Base-by-base conservation (phyloP, 2,888 invertebrate species). In the Chrysina gloriosa region DNA sequence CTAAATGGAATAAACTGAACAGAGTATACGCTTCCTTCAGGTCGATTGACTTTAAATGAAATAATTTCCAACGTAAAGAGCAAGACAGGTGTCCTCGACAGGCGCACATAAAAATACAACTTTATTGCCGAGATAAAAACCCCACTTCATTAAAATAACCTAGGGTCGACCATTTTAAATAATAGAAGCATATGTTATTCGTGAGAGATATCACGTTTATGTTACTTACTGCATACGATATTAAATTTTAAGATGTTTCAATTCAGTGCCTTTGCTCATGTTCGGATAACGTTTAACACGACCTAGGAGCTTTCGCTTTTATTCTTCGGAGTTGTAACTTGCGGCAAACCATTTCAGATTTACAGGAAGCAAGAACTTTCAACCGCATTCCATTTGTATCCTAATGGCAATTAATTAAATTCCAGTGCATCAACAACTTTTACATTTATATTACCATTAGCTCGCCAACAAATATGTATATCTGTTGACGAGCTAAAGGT, bases 111-210 rank as follows among this genome's bases (percentile, higher is more conserved):
- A 67, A 67, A 67, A 47, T 56, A 58, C 66, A 31, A 58, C 23
- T 67, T 67, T 67, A 67, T 48, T 48, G 25, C 47, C 25, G 4
- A 34, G 36, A 61, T 67, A 67, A 67, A 66, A 67, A 45, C 58
- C 48, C 58, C 66, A 58, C 66, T 67, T 67, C 66, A 67, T 67
- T 67, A 67, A 67, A 67, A 50, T 48, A 58, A 16, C 25, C 58
- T 45, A 16, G 27, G 52, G 27, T 42, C 58, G 58, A 29, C 58
- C 58, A 61, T 61, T 61, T 45, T 61, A 61, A 61, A 61, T 42
- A 61, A 61, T 61, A 61, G 58, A 61, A 61, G 45, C 58, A 61
- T 42, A 58, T 61, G 58, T 61, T 61, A 19, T 27, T 42, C 58
- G 14, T 61, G 58, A 61, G 58, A 58, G 58, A 42, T 23, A 58